Evolutionary conservation across 1,140 invertebrate species (phyloP), one percentile per base, ranked within the genome.

Genomic region (Phymorhynchus buccinoides): DNA sequence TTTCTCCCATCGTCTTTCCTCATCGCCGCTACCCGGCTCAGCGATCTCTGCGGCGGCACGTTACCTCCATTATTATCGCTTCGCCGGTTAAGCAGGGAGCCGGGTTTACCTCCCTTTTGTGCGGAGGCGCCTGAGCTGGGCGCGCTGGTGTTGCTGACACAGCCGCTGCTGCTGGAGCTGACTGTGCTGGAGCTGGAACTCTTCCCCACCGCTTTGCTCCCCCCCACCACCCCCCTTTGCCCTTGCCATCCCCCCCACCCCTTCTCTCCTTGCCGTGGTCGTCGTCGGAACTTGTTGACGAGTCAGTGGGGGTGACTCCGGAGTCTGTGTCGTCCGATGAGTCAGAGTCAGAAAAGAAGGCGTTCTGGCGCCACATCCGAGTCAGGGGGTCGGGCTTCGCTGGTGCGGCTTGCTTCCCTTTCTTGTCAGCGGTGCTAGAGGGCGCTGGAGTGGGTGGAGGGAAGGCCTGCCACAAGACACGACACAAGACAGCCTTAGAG

Each of bases 361-460:
- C 87, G 56, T 87, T 86, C 39, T 85, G 87, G 39, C 87, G 22
- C 87, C 87, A 87, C 83, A 87, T 87, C 32, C 85, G 79, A 39
- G 85, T 80, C 37, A 87, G 30, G 2, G 62, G 78, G n/a, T 80
- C 42, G 2, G 87, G 42, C 42, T 86, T 78, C 62, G 68, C 56
- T 0, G 30, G 78, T 16, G 68, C 9, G 27, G 12, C 30, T 22
- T 62, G 2, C 37, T 83, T 73, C 30, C 35, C 27, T 35, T 44
- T 75, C 62, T 68, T 66, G 9, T 27, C 39, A 3, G 37, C 62
- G 42, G 32, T 80, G 18, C 42, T 4, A 4, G 27, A 22, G n/a
- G 78, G 18, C 32, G 77, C 9, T 83, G 42, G 48, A 44, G 66
- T 32, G 30, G 78, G 84, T 44, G 80, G 85, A 27, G 75, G 73